phyloP scores from a whole-genome alignment of 1,140 invertebrate genomes.

The Polypedilum pembai region DNA sequence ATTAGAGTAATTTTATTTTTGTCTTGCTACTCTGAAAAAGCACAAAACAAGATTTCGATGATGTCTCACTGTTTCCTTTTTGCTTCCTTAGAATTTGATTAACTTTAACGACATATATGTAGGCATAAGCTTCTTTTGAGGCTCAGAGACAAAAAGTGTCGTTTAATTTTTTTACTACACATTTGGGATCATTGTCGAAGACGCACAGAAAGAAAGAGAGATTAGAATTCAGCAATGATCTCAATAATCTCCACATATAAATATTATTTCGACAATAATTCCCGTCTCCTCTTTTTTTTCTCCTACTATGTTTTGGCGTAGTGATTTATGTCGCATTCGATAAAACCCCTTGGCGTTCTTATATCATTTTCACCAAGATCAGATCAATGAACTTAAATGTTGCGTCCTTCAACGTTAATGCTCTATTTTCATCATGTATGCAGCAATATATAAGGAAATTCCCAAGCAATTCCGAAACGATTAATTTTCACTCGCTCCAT shows the following conservation, averaged over 20 bases:
- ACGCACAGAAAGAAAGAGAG: background rate
- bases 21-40: too few relatives aligned
- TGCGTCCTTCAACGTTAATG: too few relatives aligned
- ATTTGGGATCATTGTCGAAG: background rate
- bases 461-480: background rate
- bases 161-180: slow-evolving; percentile 12
- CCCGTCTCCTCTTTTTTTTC: background rate
- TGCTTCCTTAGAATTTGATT: background rate
- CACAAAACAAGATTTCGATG: too few relatives aligned
- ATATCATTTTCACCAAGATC: background rate
- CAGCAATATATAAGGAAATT: too few relatives aligned
- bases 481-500: background rate
- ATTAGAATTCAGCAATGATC: background rate
- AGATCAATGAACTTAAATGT: too few relatives aligned
- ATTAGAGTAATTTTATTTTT: too few relatives aligned
- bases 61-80: background rate
- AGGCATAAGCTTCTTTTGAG: background rate
- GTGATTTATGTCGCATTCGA: slow-evolving; percentile 17
- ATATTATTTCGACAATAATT: background rate
- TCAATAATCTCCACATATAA: background rate
- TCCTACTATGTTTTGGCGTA: too few relatives aligned
- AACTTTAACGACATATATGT: background rate
- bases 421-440: too few relatives aligned
- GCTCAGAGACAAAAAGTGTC: background rate
- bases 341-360: background rate